phyloP scores from a whole-genome alignment of 2,113 vertebrate species.

The Trematomus loennbergii region DNA sequence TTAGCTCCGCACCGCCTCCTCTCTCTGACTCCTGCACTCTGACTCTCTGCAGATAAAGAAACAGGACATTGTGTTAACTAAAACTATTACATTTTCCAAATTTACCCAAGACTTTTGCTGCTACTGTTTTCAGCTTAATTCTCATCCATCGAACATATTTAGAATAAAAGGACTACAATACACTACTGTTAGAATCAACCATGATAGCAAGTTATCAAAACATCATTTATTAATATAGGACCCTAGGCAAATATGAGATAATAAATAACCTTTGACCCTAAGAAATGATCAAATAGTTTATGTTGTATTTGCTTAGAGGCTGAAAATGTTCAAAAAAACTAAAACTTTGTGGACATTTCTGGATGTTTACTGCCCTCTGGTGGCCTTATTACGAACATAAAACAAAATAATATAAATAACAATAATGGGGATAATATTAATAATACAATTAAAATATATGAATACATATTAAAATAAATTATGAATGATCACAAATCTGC shows the following conservation, averaged over 20 bases:
- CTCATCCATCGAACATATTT: no score
- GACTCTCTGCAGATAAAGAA: no score
- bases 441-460: neutral
- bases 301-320: neutral
- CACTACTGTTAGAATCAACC: no score
- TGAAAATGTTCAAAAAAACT: neutral
- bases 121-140: no score
- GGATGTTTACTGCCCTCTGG: constrained; percentile 49
- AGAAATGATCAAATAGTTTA: neutral
- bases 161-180: no score
- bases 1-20: constrained; percentile 57
- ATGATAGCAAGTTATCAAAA: no score
- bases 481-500: neutral
- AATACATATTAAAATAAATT: neutral
- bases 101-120: no score
- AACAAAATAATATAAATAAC: neutral
- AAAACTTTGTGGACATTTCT: neutral
- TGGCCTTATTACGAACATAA: neutral
- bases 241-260: no score
- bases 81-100: no score
- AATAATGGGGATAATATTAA: neutral
- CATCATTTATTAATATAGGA: no score
- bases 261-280: neutral
- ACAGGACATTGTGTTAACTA: no score
- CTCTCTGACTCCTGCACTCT: neutral